These are phyloP conservation scores for Caenorhabditis drosophilae DNA, from an alignment of 2,888 invertebrate species.

Conservation along the genomic window DNA sequence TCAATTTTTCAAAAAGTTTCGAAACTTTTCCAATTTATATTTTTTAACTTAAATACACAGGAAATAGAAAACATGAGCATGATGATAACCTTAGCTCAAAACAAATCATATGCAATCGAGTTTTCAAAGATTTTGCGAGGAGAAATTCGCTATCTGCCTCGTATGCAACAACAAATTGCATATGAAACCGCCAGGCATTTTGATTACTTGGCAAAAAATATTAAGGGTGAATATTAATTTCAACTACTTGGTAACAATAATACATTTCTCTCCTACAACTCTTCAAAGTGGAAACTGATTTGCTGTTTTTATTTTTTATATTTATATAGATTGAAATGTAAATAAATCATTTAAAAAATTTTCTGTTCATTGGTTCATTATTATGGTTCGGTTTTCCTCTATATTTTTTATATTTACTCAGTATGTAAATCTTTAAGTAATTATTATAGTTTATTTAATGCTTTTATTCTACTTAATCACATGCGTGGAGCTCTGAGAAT, in stretches of 20 bases:
- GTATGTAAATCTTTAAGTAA: no score
- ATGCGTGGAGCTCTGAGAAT: slow-evolving; percentile 31
- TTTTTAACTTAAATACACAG: neutral
- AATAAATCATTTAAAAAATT: no score
- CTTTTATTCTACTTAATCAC: no score
- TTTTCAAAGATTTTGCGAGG: slow-evolving; percentile 9
- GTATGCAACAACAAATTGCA: neutral
- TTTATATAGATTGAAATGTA: no score
- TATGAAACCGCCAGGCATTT: slow-evolving; percentile 10
- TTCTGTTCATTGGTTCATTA: no score
- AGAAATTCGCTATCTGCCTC: neutral
- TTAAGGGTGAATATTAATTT: neutral
- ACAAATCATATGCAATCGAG: neutral
- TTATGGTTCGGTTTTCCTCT: no score
- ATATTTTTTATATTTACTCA: no score
- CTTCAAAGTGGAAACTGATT: no score
- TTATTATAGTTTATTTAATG: no score
- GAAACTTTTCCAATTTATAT: neutral
- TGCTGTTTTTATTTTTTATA: no score
- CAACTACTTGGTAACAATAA: no score
- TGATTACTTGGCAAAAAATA: slow-evolving; percentile 1
- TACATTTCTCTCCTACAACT: no score
- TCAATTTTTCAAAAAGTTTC: slow-evolving; percentile 5
- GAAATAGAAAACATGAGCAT: slow-evolving; percentile 11
- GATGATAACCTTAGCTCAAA: slow-evolving; percentile 12